Conservation (phyloP, 2,888 invertebrate genomes). For the Nowickia ferox region DNA sequence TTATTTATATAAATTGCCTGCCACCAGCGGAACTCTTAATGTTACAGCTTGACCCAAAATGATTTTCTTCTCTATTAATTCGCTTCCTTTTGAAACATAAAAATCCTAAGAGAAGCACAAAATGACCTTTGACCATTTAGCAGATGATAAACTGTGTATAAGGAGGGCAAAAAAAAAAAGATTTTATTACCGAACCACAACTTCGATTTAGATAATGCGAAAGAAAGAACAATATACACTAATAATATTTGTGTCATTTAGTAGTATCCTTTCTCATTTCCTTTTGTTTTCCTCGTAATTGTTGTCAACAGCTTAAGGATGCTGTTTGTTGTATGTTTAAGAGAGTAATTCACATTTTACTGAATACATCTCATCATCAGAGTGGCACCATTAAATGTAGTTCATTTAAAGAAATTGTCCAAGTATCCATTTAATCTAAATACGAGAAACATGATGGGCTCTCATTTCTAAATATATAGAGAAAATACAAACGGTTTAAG, state of each 20-base stretch:
- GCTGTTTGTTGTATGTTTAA: constrained; percentile 16
- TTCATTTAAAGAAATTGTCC: constrained; percentile 32
- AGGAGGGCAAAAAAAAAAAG: background rate
- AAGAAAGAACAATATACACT: constrained; percentile 3
- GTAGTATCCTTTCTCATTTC: constrained; percentile 26
- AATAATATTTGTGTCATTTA: constrained; percentile 34
- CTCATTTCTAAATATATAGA: background rate
- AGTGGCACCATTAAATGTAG: constrained; percentile 56
- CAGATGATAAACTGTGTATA: constrained; percentile 16
- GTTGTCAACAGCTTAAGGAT: constrained; percentile 43
- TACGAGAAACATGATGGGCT: background rate
- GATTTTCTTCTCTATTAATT: constrained; percentile 52
- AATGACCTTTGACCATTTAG: constrained; percentile 51
- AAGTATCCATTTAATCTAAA: constrained; percentile 34
- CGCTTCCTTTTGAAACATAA: constrained; percentile 30
- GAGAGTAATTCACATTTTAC: constrained; percentile 51
- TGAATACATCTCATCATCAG: constrained; percentile 45
- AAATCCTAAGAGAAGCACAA: background rate
- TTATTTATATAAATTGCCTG: constrained; percentile 10
- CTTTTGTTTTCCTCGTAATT: constrained; percentile 6
- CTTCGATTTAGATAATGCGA: constrained; percentile 1
- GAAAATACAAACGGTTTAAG: constrained; percentile 5
- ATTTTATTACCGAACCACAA: constrained; percentile 1
- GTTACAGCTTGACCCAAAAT: constrained; percentile 38
- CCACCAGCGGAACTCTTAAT: constrained; percentile 26